Conservation (phyloP, 64 coral and sea anemone species). For the Pachyseris speciosa region DNA sequence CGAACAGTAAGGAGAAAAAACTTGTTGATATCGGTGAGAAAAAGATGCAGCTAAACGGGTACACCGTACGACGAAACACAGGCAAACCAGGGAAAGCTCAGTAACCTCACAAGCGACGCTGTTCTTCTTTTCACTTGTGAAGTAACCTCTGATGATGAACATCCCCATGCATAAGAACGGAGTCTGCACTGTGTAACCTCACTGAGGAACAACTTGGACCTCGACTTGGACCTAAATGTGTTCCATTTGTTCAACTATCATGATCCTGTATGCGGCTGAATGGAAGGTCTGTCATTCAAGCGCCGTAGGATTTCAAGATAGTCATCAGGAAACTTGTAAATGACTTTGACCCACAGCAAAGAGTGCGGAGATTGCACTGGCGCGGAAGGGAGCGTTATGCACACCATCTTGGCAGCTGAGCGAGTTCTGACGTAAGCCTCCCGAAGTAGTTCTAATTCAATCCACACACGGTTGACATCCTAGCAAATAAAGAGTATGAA, state of each 20-base stretch:
- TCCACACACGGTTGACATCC: slow-evolving; percentile 23
- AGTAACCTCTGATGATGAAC: too few species aligned
- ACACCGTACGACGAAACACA: too few species aligned
- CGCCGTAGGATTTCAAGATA: background rate
- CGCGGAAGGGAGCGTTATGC: background rate
- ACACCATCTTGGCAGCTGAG: slow-evolving; percentile 13
- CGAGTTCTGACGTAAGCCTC: background rate
- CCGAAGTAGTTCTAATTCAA: slow-evolving; percentile 19
- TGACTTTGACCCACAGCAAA: background rate
- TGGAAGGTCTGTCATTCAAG: slow-evolving; percentile 31
- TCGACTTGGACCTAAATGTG: too few species aligned
- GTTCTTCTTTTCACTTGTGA: too few species aligned
- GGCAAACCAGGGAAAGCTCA: too few species aligned
- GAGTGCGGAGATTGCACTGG: background rate
- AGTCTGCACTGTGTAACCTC: too few species aligned
- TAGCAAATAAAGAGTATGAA: background rate
- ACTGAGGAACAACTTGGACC: too few species aligned
- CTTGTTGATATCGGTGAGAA: too few species aligned
- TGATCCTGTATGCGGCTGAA: background rate
- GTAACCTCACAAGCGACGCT: too few species aligned
- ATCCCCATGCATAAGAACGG: too few species aligned
- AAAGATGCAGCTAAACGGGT: too few species aligned
- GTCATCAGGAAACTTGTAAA: background rate
- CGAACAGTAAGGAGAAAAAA: too few species aligned
- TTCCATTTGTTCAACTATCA: background rate